A percentile compares a stretch with the other conserved stretches of the same genome.
phyloP scores from a whole-genome alignment of 2,888 invertebrate genomes.

The Drosophila kambysellisi region DNA sequence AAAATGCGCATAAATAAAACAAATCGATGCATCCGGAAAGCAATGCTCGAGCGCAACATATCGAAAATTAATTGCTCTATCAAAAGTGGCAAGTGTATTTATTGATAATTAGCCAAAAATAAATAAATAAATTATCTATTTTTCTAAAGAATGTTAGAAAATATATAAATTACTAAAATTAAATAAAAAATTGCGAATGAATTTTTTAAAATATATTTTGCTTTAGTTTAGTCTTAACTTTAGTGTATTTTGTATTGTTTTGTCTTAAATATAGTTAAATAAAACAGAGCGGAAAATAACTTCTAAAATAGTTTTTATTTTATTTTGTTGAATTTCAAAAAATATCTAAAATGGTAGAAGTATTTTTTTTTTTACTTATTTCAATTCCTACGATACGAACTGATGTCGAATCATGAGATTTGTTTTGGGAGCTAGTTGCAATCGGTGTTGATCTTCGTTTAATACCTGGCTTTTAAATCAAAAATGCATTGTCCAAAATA shows the following conservation, averaged over 20 bases:
- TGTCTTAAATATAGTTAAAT: neutral
- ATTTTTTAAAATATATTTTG: neutral
- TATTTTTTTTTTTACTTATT: neutral
- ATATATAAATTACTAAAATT: neutral
- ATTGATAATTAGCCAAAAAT: neutral
- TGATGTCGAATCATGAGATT: fast-evolving
- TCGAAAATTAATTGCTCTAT: neutral
- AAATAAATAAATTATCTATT: neutral
- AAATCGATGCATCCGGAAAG: constrained; percentile 11
- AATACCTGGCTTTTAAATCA: constrained; percentile 95
- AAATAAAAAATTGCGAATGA: neutral
- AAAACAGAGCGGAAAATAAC: too few species aligned
- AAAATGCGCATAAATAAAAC: constrained; percentile 42
- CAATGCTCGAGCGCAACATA: neutral
- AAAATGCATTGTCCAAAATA: constrained; percentile 94
- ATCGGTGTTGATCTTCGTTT: constrained; percentile 85
- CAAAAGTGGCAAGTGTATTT: neutral
- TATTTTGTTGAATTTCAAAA: neutral
- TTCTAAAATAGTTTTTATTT: too few species aligned
- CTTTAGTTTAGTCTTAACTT: neutral
- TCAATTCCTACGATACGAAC: neutral
- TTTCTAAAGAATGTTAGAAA: neutral
- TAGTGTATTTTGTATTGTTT: neutral
- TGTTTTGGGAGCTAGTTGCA: neutral
- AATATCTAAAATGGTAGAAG: neutral